Base-by-base conservation (phyloP, 2,113 vertebrate species). In the Indri indri region DNA sequence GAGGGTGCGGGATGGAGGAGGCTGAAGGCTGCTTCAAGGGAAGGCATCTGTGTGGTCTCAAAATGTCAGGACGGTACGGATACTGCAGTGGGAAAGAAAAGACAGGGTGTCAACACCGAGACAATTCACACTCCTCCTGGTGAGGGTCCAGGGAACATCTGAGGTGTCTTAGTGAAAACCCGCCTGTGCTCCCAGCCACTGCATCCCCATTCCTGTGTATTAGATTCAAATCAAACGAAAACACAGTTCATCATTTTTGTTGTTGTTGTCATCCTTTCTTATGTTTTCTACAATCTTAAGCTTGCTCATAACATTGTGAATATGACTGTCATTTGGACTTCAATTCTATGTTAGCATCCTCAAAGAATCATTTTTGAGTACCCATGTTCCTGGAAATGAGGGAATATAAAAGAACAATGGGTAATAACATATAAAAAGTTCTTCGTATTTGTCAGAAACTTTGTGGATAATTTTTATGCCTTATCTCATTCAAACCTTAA, bases 11-110 rank as follows among this genome's bases (percentile, higher is more conserved):
- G 2, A 23, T 20, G 20, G 34, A 37, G 66, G 20, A 57, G 45
- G 13, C 57, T 27, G 65, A 84, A 91, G 40, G 23, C 66, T 8
- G 42, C 32, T 63, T 0, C 32, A 5, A 57, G 20, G 3, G 65
- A 40, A 81, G 50, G 52, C 20, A 6, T 70, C 17, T 8, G 5
- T 17, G 0, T 50, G 34, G 9, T 30, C 76, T 97, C 89, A 98
- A 47, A 98, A 98, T 3, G 71, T 98, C 86, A 98, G 91, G 59
- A 98, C 2, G 10, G 97, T 97, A 1, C 95, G 95, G 71, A 98
- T 81, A 40, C 97, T 98, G 93, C 54, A 96, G 82, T 2, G 70
- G 30, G 25, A 90, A 40, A 85, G 1, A 32, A 65, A 65, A 76
- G n/a, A 27, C 1, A 23, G 8, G 27, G 79, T 50, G 73, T 88